A percentile compares a stretch with the other conserved stretches of the same genome.
These are phyloP conservation scores for Linepithema humile DNA, from an alignment of 1,140 invertebrate genomes.

Conservation along the genomic window DNA sequence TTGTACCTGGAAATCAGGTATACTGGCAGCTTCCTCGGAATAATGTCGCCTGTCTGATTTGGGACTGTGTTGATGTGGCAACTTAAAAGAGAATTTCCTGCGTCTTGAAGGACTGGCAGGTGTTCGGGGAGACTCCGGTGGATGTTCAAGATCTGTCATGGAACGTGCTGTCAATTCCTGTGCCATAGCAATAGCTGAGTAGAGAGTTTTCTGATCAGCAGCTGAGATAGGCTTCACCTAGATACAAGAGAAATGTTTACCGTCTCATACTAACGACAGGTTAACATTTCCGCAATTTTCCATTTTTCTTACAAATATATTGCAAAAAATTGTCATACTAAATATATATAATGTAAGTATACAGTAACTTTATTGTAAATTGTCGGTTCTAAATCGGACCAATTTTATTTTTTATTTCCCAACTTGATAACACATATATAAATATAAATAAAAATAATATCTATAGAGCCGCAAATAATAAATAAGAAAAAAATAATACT, in stretches of 20 bases:
- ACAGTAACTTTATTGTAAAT: not conserved
- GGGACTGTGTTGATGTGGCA: conserved; percentile 88
- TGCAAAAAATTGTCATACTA: conserved; percentile 8
- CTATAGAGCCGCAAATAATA: conserved; percentile 64
- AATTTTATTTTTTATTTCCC: conserved; percentile 5
- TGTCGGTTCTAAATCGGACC: not conserved
- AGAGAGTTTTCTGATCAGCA: conserved; percentile 96
- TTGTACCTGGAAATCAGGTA: conserved; percentile 94
- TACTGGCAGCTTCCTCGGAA: conserved; percentile 94
- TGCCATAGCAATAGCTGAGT: conserved; percentile 96
- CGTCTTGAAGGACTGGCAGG: conserved; percentile 92
- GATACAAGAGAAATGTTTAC: conserved; percentile 72
- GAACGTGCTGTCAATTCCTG: conserved; percentile 95
- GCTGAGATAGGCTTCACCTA: conserved; percentile 97
- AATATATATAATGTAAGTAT: not conserved
- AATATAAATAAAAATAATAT: conserved; percentile 50
- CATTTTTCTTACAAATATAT: not conserved
- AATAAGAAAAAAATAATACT: conserved; percentile 59
- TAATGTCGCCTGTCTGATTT: conserved; percentile 92
- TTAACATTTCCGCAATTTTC: conserved; percentile 23
- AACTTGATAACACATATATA: conserved; percentile 30
- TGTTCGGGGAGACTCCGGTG: conserved; percentile 87
- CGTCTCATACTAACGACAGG: conserved; percentile 3
- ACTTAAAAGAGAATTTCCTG: conserved; percentile 94
- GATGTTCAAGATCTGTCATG: conserved; percentile 91